Evolutionary conservation across 2,113 vertebrate genomes (phyloP), one percentile per base, ranked within the genome.

Genomic region (Dicrurus megarhynchus): DNA sequence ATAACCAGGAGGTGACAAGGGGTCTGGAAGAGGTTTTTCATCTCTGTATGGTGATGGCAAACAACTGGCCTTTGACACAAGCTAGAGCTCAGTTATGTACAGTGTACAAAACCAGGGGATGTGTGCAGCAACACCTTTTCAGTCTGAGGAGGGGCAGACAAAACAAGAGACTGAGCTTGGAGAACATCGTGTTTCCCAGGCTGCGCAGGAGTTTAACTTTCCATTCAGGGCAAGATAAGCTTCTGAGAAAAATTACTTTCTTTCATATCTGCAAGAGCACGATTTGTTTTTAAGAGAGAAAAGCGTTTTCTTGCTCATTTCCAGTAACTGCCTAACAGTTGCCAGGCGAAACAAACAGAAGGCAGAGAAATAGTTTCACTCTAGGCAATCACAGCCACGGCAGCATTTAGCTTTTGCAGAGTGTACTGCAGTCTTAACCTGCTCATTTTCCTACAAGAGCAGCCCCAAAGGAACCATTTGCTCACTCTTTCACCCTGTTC

Each of bases 211-310:
- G 28, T 74, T 87, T 53, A 89, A 57, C 23, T 63, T 75, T 73
- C 69, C 42, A 16, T 49, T 74, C 52, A 82, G 71, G 42, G 59
- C 13, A 74, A 78, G 16, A 41, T 18, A 52, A 91, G 37, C 42
- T 82, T 90, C 65, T 47, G 16, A 61, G 42, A 60, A 93, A 90
- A 91, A 87, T 74, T 32, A 28, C 56, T 84, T 87, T 60, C 52
- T 91, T 84, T 80, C 60, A 42, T 85, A 82, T 68, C 47, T 63
- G 64, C 44, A 61, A 61, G 87, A 90, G 5, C 56, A 78, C 9
- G 37, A 18, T 76, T 63, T 65, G 53, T 39, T 87, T 81, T 78
- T 46, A 65, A 84, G 77, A 74, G 63, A 64, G 33, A 81, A 68
- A 91, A 74, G 3, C 0, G 2, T 35, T 89, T 26, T n/a, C 24